phyloP scores from a whole-genome alignment of 1,140 invertebrate genomes.

The Brachionus sp. region DNA sequence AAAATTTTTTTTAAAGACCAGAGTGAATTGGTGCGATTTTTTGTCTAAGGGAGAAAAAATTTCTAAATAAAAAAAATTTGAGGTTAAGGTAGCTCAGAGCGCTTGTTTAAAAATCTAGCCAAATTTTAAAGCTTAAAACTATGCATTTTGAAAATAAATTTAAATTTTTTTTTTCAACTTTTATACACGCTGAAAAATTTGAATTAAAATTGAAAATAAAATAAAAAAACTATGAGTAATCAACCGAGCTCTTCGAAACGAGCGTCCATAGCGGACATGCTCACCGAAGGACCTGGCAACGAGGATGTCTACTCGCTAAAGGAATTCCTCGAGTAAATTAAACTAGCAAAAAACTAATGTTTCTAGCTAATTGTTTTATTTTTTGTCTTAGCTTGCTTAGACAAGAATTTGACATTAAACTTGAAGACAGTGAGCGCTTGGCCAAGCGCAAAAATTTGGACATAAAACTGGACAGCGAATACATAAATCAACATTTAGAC shows the following conservation, averaged over 20 bases:
- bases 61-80: background rate
- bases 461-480: background rate
- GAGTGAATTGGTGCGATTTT: background rate
- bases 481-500: background rate
- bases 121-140: background rate
- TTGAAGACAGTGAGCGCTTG: conserved; percentile 5
- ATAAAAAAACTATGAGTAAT: background rate
- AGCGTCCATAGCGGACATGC: conserved; percentile 11
- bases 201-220: background rate
- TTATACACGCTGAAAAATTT: conserved; percentile 1
- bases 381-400: background rate
- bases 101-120: background rate
- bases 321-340: background rate
- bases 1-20: too few relatives aligned
- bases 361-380: background rate
- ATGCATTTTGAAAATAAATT: background rate
- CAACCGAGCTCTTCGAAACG: conserved; percentile 10
- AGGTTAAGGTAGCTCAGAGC: background rate
- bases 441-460: background rate
- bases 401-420: conserved; percentile 20
- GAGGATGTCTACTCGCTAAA: background rate
- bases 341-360: background rate
- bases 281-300: background rate
- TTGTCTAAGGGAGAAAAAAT: background rate
- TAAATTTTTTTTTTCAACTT: background rate